Percentiles rank a stretch among this genome's conserved stretches.
phyloP scores from a whole-genome alignment of 2,888 invertebrate genomes.

The Halocaridina rubra region DNA sequence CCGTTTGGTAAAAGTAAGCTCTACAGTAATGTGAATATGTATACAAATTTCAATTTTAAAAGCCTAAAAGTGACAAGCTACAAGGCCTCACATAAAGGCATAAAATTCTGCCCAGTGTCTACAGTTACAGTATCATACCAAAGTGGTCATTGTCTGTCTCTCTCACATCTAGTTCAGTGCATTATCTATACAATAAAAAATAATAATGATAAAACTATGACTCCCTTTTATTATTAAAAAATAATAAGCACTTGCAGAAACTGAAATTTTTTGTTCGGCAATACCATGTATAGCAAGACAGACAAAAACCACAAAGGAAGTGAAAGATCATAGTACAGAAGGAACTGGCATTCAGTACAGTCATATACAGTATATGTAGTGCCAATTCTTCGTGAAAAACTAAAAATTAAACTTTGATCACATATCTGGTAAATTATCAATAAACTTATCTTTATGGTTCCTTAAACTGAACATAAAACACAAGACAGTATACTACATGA shows the following conservation, averaged over 20 bases:
- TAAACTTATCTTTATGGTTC: neutral
- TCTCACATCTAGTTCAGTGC: neutral
- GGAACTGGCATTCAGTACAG: no score
- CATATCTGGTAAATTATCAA: no score
- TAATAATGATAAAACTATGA: no score
- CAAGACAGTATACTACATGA: neutral
- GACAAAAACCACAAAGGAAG: constrained; percentile 11
- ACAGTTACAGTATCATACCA: constrained; percentile 19
- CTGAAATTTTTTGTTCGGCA: no score
- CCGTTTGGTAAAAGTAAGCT: no score
- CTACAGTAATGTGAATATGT: no score
- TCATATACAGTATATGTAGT: no score
- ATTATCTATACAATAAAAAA: neutral
- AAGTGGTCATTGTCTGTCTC: neutral
- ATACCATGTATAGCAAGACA: no score
- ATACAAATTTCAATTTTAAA: constrained; percentile 5
- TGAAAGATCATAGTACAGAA: constrained; percentile 26
- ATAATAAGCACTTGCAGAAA: no score
- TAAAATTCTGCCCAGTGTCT: constrained; percentile 4
- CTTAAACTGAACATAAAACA: neutral
- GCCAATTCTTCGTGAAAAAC: no score
- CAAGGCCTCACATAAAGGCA: constrained; percentile 18
- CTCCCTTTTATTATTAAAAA: no score
- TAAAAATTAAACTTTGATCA: neutral
- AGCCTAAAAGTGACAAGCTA: neutral